Evolutionary conservation across 2,797 vertebrate genomes (phyloP).

Genomic region (Gastrophryne carolinensis): DNA sequence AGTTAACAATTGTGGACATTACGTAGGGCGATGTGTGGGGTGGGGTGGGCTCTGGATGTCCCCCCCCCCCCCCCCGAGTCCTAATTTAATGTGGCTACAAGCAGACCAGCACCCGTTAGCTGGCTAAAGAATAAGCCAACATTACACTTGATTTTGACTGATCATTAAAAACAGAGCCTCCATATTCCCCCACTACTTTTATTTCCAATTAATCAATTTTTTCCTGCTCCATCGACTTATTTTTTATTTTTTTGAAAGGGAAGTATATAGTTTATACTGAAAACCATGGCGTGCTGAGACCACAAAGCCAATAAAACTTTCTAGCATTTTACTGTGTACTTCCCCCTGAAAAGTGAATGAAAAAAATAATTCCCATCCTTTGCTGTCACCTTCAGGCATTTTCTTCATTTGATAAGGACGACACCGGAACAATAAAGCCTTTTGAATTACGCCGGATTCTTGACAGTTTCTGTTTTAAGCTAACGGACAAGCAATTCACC

Average conservation of each 20-base stretch:
- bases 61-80: too few relatives aligned
- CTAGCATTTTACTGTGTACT: neutral
- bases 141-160: neutral
- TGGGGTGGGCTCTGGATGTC: too few relatives aligned
- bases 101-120: too few relatives aligned
- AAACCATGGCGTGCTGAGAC: neutral
- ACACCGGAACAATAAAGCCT: slow-evolving; percentile 57
- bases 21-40: too few relatives aligned
- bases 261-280: neutral
- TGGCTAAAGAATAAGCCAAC: too few relatives aligned
- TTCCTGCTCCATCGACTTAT: neutral
- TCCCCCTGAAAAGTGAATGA: neutral
- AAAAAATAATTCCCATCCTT: slow-evolving; percentile 19
- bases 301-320: slow-evolving; percentile 2
- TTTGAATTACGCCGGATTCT: slow-evolving; percentile 65
- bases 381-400: slow-evolving; percentile 59
- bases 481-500: slow-evolving; percentile 64
- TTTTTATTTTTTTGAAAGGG: too few relatives aligned
- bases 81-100: too few relatives aligned
- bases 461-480: slow-evolving; percentile 65
- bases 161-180: neutral
- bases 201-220: neutral
- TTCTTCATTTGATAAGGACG: slow-evolving; percentile 63
- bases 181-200: neutral
- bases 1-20: too few relatives aligned